Base-by-base conservation (phyloP, 2,113 vertebrate species). In the Albula glossodonta region DNA sequence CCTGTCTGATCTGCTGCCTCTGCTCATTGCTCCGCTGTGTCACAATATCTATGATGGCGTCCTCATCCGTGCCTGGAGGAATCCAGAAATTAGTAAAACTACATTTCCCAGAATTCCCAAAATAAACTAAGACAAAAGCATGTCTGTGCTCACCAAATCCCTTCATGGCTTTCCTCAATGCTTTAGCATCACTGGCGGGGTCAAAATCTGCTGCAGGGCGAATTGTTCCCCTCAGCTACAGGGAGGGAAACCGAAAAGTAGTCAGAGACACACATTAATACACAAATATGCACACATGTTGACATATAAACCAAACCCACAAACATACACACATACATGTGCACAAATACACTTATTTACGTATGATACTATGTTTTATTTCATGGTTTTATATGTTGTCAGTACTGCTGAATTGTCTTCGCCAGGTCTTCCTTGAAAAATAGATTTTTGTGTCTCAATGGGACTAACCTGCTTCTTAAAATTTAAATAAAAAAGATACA, bases 141-240 rank as follows among this genome's bases (percentile, higher is more conserved):
- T 0, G 70, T n/a, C n/a, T 9, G 8, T 31, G 51, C 93, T 51
- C 89, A 99, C 98, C 98, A 19, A 99, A 94, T 17, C 98, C 98
- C 90, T 99, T 99, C 98, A 99, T 99, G 0, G 98, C 98, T 92
- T 99, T 99, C 92, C 98, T 95, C 81, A 99, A 93, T 1, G 96
- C 97, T 90, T 98, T 97, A 0, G 97, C 98, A 0, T 99, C 98
- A 5, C 93, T 95, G 0, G 96, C 95, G 0, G 97, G 96, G 0
- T 98, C 96, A 89, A 97, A 99, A 85, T 87, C 70, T 10, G 77
- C 2, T 0, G 90, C 88, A 0, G 95, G 96, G 5, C 57, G 87
- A 60, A 99, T 85, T 0, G 98, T 98, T 92, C 97, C 97, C 91
- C 93, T 97, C 4, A 96, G 91, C 98, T 99, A 90, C 31, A 84